Percentiles rank a stretch among this genome's conserved stretches.
These are phyloP conservation scores for Protaetia brevitarsis DNA, from an alignment of 1,140 invertebrate species.

Conservation along the genomic window DNA sequence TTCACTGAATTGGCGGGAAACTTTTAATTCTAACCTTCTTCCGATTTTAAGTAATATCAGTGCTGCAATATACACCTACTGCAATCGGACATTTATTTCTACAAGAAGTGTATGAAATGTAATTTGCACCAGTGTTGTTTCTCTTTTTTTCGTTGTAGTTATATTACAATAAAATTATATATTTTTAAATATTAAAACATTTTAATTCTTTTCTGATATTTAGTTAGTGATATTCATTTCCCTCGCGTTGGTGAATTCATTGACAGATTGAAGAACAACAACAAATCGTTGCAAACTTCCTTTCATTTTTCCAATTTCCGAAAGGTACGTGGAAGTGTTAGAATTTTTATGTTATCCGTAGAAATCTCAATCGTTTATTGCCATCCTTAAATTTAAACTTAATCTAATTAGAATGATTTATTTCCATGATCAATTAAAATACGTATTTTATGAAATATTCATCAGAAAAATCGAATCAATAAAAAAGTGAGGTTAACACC, in stretches of 20 bases:
- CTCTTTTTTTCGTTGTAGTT: too few species aligned
- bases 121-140: too few species aligned
- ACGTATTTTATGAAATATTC: not conserved
- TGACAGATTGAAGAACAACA: not conserved
- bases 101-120: too few species aligned
- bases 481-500: constrained; percentile 22
- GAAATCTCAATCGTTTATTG: not conserved
- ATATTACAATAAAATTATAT: not conserved
- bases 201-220: not conserved
- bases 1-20: constrained; percentile 21
- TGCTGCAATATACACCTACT: too few species aligned
- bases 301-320: constrained; percentile 7
- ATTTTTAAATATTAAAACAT: not conserved
- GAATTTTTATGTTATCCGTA: not conserved
- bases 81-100: too few species aligned
- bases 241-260: not conserved
- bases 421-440: too few species aligned
- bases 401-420: not conserved
- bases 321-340: not conserved
- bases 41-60: too few species aligned
- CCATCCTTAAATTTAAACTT: not conserved
- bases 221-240: not conserved
- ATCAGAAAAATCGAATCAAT: not conserved
- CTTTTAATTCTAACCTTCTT: constrained; percentile 38
- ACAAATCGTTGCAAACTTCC: not conserved